These are phyloP conservation scores for Amblyornis subalaris DNA, from an alignment of 2,113 vertebrate species.

Conservation along the genomic window DNA sequence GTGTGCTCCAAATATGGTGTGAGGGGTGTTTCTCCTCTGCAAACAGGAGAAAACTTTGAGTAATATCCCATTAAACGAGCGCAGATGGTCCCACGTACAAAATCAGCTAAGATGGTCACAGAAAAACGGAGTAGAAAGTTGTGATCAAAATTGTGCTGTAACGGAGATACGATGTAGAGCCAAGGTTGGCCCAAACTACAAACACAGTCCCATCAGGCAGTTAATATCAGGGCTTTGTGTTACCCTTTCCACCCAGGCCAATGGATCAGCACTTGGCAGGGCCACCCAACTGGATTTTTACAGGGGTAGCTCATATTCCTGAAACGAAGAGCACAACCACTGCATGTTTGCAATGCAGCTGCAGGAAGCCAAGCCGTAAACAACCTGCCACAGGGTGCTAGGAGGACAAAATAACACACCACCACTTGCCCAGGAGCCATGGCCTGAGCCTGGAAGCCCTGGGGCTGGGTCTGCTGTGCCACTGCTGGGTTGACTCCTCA, in stretches of 20 bases:
- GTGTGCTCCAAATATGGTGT: not conserved
- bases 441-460: not conserved
- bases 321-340: accelerated
- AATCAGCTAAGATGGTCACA: not conserved
- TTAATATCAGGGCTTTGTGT: not conserved
- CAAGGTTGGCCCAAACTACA: not conserved
- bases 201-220: not conserved
- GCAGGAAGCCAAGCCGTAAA: not conserved
- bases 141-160: not conserved
- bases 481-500: not conserved
- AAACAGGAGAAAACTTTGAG: not conserved
- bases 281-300: not conserved
- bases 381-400: not conserved
- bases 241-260: not conserved
- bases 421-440: not conserved
- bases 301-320: not conserved
- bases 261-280: not conserved
- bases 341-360: not conserved
- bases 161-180: not conserved
- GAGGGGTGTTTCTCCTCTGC: not conserved
- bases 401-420: not conserved
- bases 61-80: not conserved
- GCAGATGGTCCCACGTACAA: not conserved
- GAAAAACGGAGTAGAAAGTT: not conserved
- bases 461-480: not conserved